Conservation (phyloP, 2,888 invertebrate species). For the Pseudeuparius sepicola region DNA sequence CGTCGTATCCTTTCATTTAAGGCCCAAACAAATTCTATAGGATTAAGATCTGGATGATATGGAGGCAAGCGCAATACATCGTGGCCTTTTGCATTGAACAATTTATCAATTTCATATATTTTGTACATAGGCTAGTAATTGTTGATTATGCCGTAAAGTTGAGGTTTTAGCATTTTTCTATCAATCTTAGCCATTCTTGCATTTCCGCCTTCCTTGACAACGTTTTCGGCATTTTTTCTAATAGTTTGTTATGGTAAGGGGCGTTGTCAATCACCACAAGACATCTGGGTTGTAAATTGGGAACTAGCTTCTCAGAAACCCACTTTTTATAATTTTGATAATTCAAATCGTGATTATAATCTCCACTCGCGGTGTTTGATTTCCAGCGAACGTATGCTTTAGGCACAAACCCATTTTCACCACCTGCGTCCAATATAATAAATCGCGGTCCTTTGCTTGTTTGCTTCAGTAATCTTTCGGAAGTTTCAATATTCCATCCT, state of each 20-base stretch:
- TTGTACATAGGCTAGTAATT: too few relatives aligned
- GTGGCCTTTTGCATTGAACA: too few relatives aligned
- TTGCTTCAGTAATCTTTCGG: constrained; percentile 15
- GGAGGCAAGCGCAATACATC: too few relatives aligned
- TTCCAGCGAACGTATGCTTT: constrained; percentile 14
- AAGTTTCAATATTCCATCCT: constrained; percentile 18
- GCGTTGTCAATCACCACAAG: constrained; percentile 25
- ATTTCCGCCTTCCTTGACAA: constrained; percentile 9
- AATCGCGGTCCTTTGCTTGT: constrained; percentile 16
- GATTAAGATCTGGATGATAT: too few relatives aligned
- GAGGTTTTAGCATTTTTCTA: constrained; percentile 15
- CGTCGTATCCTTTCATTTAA: too few relatives aligned
- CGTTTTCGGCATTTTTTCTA: too few relatives aligned
- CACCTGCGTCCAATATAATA: constrained; percentile 18
- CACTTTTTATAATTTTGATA: constrained; percentile 19
- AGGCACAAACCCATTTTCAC: constrained; percentile 17
- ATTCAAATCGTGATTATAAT: constrained; percentile 18
- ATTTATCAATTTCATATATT: too few relatives aligned
- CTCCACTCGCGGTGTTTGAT: too few relatives aligned
- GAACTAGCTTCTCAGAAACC: constrained; percentile 14
- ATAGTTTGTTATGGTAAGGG: constrained; percentile 14
- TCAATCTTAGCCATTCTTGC: constrained; percentile 15
- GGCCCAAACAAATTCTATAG: too few relatives aligned
- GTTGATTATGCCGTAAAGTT: constrained; percentile 16
- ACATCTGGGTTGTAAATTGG: constrained; percentile 20